Evolutionary conservation across 2,888 invertebrate species (phyloP).

Genomic region (Hydroisotoma schaefferi): DNA sequence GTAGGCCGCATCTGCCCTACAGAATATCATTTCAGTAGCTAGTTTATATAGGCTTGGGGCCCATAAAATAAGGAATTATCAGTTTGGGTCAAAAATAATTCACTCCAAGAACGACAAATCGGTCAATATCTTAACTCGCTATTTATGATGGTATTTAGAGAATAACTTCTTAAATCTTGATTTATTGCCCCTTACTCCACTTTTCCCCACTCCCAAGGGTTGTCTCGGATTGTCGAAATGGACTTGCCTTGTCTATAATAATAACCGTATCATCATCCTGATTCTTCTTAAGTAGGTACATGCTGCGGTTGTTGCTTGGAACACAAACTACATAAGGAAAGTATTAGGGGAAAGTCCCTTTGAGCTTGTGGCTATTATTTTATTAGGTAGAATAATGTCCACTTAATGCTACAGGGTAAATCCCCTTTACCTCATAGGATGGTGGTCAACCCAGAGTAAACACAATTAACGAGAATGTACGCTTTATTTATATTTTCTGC

Average conservation of each 20-base stretch:
- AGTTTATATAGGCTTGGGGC: slow-evolving; percentile 37
- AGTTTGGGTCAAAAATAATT: slow-evolving; percentile 48
- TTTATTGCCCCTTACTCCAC: slow-evolving; percentile 41
- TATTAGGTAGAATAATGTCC: too few species aligned
- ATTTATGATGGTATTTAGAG: slow-evolving; percentile 48
- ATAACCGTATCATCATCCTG: slow-evolving; percentile 9
- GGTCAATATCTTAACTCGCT: slow-evolving; percentile 49
- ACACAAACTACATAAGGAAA: too few species aligned
- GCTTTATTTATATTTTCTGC: too few species aligned
- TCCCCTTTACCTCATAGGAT: too few species aligned
- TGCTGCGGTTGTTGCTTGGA: too few species aligned
- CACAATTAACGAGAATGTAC: too few species aligned
- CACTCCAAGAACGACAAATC: slow-evolving; percentile 47
- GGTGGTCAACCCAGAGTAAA: too few species aligned
- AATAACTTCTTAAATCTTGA: slow-evolving; percentile 48
- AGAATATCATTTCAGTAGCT: not conserved
- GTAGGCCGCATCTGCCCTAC: too few species aligned
- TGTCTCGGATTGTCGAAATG: not conserved
- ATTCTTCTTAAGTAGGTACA: slow-evolving; percentile 12
- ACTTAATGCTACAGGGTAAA: too few species aligned
- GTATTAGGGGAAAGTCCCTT: too few species aligned
- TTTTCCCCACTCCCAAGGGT: slow-evolving; percentile 1
- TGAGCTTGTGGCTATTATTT: too few species aligned
- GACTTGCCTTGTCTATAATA: not conserved
- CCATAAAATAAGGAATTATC: slow-evolving; percentile 48